Evolutionary conservation across 2,888 invertebrate species (phyloP).

Genomic region (Siphonodentalium dalli): DNA sequence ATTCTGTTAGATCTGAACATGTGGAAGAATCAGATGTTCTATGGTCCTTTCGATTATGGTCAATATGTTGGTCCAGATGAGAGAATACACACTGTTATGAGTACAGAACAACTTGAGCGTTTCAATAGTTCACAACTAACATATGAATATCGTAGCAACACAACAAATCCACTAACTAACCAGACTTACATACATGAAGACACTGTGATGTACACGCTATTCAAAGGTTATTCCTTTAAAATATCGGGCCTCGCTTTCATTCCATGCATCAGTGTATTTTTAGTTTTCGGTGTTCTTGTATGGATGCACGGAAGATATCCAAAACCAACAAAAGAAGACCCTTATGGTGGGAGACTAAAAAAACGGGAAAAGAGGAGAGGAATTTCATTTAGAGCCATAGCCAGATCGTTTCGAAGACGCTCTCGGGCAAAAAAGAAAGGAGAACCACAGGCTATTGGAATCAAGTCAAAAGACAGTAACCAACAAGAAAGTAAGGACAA

Average conservation of each 20-base stretch:
- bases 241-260: constrained; percentile 67
- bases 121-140: constrained; percentile 61
- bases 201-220: constrained; percentile 67
- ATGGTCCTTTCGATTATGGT: constrained; percentile 66
- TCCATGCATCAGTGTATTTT: constrained; percentile 56
- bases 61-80: constrained; percentile 67
- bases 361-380: constrained; percentile 41
- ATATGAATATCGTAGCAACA: constrained; percentile 61
- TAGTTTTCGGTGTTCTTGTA: constrained; percentile 53
- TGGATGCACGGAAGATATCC: constrained; percentile 50
- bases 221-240: constrained; percentile 61
- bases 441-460: too few species aligned
- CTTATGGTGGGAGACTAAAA: constrained; percentile 50
- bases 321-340: constrained; percentile 47
- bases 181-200: constrained; percentile 62
- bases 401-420: constrained; percentile 11
- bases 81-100: constrained; percentile 54
- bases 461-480: too few species aligned
- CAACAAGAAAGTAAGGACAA: too few species aligned
- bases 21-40: constrained; percentile 70
- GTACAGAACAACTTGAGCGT: constrained; percentile 40
- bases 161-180: constrained; percentile 64
- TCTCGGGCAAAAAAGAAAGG: too few species aligned
- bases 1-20: constrained; percentile 69
- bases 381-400: constrained; percentile 27